phyloP scores from a whole-genome alignment of 2,113 vertebrate genomes.

The Daubentonia madagascariensis region DNA sequence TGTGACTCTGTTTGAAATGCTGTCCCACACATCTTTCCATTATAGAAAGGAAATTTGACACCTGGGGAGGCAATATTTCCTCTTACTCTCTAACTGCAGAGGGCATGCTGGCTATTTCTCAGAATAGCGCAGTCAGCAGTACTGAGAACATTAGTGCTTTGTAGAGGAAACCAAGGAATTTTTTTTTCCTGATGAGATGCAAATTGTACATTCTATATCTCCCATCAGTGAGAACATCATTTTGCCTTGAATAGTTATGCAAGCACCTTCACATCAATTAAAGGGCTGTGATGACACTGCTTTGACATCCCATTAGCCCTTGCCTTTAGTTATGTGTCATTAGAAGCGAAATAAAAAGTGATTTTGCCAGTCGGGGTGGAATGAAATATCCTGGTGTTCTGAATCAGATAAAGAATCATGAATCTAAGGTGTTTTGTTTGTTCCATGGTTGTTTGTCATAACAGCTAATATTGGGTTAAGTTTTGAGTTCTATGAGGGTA shows the following conservation, averaged over 20 bases:
- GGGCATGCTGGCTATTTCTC: constrained; percentile 64
- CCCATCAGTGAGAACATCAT: constrained; percentile 60
- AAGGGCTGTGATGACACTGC: constrained; percentile 51
- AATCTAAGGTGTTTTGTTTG: background rate
- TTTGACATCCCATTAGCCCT: constrained; percentile 63
- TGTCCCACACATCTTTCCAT: constrained; percentile 74
- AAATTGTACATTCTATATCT: constrained; percentile 73
- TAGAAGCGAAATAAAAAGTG: constrained; percentile 61
- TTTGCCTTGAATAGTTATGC: constrained; percentile 65
- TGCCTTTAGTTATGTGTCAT: constrained; percentile 67
- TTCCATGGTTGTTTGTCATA: background rate
- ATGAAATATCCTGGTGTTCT: constrained; percentile 29
- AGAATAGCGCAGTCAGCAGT: constrained; percentile 70
- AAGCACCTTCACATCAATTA: constrained; percentile 73
- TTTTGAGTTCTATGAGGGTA: background rate
- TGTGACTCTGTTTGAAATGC: constrained; percentile 74
- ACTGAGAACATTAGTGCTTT: constrained; percentile 61
- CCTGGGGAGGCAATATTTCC: constrained; percentile 74
- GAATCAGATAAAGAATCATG: background rate
- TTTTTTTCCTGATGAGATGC: constrained; percentile 66
- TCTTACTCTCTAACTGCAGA: constrained; percentile 54
- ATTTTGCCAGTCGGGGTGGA: constrained; percentile 48
- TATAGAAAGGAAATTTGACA: constrained; percentile 73
- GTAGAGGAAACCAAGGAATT: constrained; percentile 49
- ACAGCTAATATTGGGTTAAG: background rate